These are phyloP conservation scores for Grus americana DNA, from an alignment of 2,113 vertebrate species.

Conservation along the genomic window DNA sequence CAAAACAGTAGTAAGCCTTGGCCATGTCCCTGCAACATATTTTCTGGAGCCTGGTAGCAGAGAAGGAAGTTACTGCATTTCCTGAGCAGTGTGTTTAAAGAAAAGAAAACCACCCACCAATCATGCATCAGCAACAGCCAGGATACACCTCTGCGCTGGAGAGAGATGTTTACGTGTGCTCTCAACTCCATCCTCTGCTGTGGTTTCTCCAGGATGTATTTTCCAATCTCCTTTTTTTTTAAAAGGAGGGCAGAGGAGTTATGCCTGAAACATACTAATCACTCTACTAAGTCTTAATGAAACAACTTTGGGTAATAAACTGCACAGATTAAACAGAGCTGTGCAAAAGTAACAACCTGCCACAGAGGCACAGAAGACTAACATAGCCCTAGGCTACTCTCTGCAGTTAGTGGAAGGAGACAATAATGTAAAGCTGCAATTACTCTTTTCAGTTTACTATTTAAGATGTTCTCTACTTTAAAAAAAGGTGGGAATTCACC, in stretches of 20 bases:
- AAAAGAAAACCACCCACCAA: neutral
- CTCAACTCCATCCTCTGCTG: neutral
- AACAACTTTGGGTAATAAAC: neutral
- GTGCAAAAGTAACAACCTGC: neutral
- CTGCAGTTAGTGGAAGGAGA: neutral
- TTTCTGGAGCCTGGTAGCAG: neutral
- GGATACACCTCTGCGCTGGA: neutral
- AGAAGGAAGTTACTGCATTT: neutral
- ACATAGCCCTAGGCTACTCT: neutral
- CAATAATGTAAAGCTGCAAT: neutral
- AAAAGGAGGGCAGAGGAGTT: neutral
- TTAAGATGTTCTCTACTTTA: neutral
- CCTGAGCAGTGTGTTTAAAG: neutral
- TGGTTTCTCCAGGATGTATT: neutral
- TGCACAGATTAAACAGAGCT: neutral
- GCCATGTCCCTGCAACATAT: fast-evolving
- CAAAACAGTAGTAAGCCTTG: neutral
- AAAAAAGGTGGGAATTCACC: neutral
- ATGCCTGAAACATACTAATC: neutral
- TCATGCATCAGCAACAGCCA: neutral
- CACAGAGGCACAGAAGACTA: neutral
- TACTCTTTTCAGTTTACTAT: neutral
- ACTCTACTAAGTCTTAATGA: neutral
- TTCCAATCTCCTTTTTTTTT: neutral
- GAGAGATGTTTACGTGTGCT: neutral